Evolutionary conservation across 2,888 invertebrate genomes (phyloP).

Genomic region (Thyatira batis): DNA sequence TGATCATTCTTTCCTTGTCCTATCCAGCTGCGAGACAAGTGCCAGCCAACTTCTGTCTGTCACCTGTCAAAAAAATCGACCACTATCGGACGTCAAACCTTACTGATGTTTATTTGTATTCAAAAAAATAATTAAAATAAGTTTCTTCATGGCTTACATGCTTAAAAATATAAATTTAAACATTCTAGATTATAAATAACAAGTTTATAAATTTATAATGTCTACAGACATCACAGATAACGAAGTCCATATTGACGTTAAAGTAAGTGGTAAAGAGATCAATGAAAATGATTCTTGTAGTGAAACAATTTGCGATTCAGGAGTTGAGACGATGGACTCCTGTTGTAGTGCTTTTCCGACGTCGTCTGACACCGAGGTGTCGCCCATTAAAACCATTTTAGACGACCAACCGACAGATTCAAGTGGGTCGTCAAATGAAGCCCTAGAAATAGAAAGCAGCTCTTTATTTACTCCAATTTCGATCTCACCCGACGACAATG

Average conservation of each 20-base stretch:
- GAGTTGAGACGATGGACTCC: slow-evolving; percentile 48
- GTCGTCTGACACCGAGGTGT: slow-evolving; percentile 44
- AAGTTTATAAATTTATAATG: slow-evolving; percentile 45
- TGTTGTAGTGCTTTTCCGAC: slow-evolving; percentile 37
- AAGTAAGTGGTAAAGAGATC: slow-evolving; percentile 25
- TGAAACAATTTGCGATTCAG: slow-evolving; percentile 55
- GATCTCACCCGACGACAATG: slow-evolving; percentile 35
- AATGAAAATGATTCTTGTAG: slow-evolving; percentile 52
- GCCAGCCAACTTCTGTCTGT: neutral
- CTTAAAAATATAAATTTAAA: slow-evolving; percentile 26
- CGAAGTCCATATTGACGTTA: slow-evolving; percentile 58
- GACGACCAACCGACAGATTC: slow-evolving; percentile 8
- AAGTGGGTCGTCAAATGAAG: slow-evolving; percentile 15
- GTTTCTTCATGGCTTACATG: slow-evolving; percentile 46
- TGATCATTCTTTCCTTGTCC: too few relatives aligned
- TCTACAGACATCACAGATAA: slow-evolving; percentile 45
- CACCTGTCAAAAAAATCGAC: neutral
- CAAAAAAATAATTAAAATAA: slow-evolving; percentile 36
- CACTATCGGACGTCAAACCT: slow-evolving; percentile 27
- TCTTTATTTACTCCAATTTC: slow-evolving; percentile 37
- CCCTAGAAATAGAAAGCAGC: slow-evolving; percentile 30
- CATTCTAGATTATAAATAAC: slow-evolving; percentile 31
- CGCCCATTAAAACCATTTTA: slow-evolving; percentile 35
- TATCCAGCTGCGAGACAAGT: too few relatives aligned
- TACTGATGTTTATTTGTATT: slow-evolving; percentile 61